Evolutionary conservation across 1,140 invertebrate genomes (phyloP).

Genomic region (Drosophila kanapiae): DNA sequence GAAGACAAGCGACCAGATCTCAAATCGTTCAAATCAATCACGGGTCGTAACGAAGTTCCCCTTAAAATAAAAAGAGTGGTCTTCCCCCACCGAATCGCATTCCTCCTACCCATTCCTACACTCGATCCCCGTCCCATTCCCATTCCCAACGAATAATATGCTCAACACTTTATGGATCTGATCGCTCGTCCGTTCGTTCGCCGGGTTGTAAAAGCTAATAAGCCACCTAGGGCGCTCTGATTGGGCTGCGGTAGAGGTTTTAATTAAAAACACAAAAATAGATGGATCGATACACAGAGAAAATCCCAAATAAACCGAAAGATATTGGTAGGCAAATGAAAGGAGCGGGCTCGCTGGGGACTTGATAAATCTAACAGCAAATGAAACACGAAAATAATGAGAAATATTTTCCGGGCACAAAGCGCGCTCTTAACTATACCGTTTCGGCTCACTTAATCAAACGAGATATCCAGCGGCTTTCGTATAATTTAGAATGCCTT

Average conservation of each 20-base stretch:
- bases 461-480: slow-evolving; percentile 80
- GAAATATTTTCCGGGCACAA: slow-evolving; percentile 72
- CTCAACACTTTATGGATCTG: slow-evolving; percentile 68
- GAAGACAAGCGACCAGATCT: slow-evolving; percentile 55
- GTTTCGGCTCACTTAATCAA: slow-evolving; percentile 79
- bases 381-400: slow-evolving; percentile 83
- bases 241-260: slow-evolving; percentile 77
- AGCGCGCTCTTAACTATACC: slow-evolving; percentile 68
- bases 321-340: slow-evolving; percentile 46
- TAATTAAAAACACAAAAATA: slow-evolving; percentile 76
- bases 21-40: slow-evolving; percentile 79
- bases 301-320: slow-evolving; percentile 51
- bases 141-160: slow-evolving; percentile 69
- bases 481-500: slow-evolving; percentile 79
- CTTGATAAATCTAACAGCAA: slow-evolving; percentile 75
- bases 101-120: background rate
- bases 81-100: slow-evolving; percentile 6
- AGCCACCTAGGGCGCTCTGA: slow-evolving; percentile 84
- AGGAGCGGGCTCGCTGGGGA: slow-evolving; percentile 20
- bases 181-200: slow-evolving; percentile 37
- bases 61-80: slow-evolving; percentile 15
- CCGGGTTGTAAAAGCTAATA: slow-evolving; percentile 80
- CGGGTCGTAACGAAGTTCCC: slow-evolving; percentile 62
- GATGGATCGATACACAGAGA: slow-evolving; percentile 36
- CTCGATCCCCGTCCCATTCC: slow-evolving; percentile 1